Percentiles rank a stretch among this genome's conserved stretches.
Evolutionary conservation across 1,140 invertebrate species (phyloP).

Genomic region (Lethrus apterus): DNA sequence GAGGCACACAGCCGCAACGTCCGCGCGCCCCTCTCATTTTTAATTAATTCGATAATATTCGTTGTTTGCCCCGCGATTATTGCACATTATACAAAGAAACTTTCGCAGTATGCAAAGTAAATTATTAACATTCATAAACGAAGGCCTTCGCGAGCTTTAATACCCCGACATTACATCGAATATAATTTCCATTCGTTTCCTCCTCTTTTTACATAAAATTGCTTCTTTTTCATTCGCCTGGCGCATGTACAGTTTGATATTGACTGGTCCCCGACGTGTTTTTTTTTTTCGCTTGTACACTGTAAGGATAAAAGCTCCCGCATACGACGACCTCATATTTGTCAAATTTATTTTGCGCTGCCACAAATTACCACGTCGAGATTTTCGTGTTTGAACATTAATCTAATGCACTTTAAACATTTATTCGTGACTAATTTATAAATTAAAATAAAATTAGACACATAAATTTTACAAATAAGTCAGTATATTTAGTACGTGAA

Average conservation of each 20-base stretch:
- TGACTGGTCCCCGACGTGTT: constrained; percentile 31
- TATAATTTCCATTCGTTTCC: constrained; percentile 41
- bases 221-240: constrained; percentile 26
- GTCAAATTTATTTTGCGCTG: too few species aligned
- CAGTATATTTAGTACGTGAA: too few species aligned
- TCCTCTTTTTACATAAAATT: constrained; percentile 29
- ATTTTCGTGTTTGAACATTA: too few species aligned
- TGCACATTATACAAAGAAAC: constrained; percentile 32
- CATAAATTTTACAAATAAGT: too few species aligned
- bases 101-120: constrained; percentile 38
- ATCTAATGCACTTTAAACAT: too few species aligned
- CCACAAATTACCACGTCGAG: too few species aligned
- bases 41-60: constrained; percentile 27
- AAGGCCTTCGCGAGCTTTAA: constrained; percentile 38
- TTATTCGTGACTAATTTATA: too few species aligned
- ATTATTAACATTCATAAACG: constrained; percentile 42
- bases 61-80: constrained; percentile 30
- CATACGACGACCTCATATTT: too few species aligned
- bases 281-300: too few species aligned
- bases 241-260: constrained; percentile 35
- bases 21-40: constrained; percentile 9
- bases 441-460: too few species aligned
- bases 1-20: constrained; percentile 15
- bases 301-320: too few species aligned
- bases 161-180: constrained; percentile 37